These are phyloP conservation scores for Drosophila buzzatii DNA, from an alignment of 2,888 invertebrate genomes.

Conservation along the genomic window DNA sequence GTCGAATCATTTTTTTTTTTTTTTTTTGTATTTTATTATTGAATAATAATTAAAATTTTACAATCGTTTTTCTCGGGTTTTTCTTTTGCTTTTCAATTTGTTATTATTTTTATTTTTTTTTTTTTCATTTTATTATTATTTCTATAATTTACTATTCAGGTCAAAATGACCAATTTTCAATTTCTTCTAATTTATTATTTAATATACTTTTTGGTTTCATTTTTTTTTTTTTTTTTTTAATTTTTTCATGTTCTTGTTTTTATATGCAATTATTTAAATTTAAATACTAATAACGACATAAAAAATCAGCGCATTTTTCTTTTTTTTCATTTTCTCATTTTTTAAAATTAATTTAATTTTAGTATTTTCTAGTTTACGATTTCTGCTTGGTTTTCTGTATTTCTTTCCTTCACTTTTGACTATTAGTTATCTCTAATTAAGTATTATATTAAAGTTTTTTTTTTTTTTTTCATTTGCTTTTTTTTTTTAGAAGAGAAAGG, in stretches of 20 bases:
- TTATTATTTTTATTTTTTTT: slow-evolving; percentile 49
- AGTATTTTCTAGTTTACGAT: slow-evolving; percentile 77
- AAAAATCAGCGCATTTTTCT: slow-evolving; percentile 81
- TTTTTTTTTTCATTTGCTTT: slow-evolving; percentile 33
- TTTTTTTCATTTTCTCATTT: slow-evolving; percentile 48
- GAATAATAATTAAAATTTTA: slow-evolving; percentile 81
- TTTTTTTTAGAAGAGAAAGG: slow-evolving; percentile 72
- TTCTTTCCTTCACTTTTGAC: slow-evolving; percentile 61
- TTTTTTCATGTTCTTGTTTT: slow-evolving; percentile 41
- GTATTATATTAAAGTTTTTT: slow-evolving; percentile 76
- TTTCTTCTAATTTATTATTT: slow-evolving; percentile 71
- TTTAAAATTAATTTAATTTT: slow-evolving; percentile 76
- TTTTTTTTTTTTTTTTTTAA: slow-evolving; percentile 15
- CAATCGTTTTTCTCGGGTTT: slow-evolving; percentile 62
- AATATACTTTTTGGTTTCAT: slow-evolving; percentile 44
- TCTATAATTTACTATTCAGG: slow-evolving; percentile 79
- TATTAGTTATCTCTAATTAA: slow-evolving; percentile 80
- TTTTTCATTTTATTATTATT: slow-evolving; percentile 48
- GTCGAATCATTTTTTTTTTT: slow-evolving; percentile 62
- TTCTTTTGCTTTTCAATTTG: slow-evolving; percentile 46
- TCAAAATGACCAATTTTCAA: slow-evolving; percentile 81
- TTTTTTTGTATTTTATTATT: slow-evolving; percentile 74
- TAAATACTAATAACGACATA: slow-evolving; percentile 84
- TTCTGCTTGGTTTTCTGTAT: slow-evolving; percentile 52
- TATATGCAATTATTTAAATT: slow-evolving; percentile 77